Base-by-base conservation (phyloP, 2,113 vertebrate species). In the Nibea albiflora region DNA sequence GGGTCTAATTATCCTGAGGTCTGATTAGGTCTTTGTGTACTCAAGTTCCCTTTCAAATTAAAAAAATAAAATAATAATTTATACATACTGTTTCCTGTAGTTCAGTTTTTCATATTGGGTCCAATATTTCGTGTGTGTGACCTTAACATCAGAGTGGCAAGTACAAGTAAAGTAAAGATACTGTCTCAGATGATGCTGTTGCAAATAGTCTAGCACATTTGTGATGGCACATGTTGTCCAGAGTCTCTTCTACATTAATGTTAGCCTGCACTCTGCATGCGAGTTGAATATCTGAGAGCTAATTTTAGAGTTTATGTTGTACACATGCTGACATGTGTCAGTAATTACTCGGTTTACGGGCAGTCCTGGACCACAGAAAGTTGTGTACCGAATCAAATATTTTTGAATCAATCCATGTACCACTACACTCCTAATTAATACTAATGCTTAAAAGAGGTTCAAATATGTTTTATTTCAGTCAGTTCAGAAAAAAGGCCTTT, bases 271-370 rank as follows among this genome's bases (percentile, higher is more conserved):
- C 67, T 79, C 15, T 54, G 49, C 19, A 20, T 26, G 42, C 19
- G 49, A 69, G 17, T 78, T 52, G 17, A 60, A 42, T 60, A 81
- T 79, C 47, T 46, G 53, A 44, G 20, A 3, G 46, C 14, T 58
- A 52, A 78, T 72, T 64, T 58, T 58, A 35, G 20, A 63, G 75
- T 75, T 14, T 56, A 54, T 65, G 56, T 90, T 73, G 42, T 49
- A 75, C 76, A 83, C 68, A 66, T 22, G 16, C 54, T 72, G 67
- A 75, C 11, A 56, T 68, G 69, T 62, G 49, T 64, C 62, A 53
- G 61, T 76, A 78, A 83, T 80, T 78, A 85, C 50, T 78, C 76
- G 53, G 61, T 79, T 68, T 73, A 81, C 26, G 69, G 61, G 17
- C 46, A 74, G 24, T 64, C 26, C 17, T 73, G 73, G 72, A 66